Evolutionary conservation across 2,888 invertebrate species (phyloP), one percentile per base, ranked within the genome.

Genomic region (Liopterus haemorrhoidalis): DNA sequence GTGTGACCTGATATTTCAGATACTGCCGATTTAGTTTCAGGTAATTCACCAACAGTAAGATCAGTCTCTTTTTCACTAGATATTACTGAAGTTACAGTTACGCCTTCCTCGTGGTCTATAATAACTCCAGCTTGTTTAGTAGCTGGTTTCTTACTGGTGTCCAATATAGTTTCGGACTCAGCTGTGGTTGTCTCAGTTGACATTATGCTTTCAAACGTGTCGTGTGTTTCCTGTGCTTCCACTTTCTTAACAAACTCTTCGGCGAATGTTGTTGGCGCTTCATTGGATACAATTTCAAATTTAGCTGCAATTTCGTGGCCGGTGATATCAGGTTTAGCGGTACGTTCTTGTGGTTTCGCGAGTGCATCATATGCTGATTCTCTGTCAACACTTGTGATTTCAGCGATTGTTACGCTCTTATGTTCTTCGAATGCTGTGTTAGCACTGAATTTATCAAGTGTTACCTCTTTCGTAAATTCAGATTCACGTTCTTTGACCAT

Each of bases 311-410:
- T 67, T 56, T 70, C 66, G 44, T 70, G 65, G 1, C 70, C 61
- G 27, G 66, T 60, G 24, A 70, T 59, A 49, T 63, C 62, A 12
- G 62, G 48, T 18, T 57, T 53, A 20, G 70, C 70, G 48, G 56
- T 58, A 52, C 66, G 66, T 30, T 50, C 55, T 32, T 55, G 54
- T 21, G 69, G 69, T 53, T 61, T 60, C 11, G 60, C 58, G 5
- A 60, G 52, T 12, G 59, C 60, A 46, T 62, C 55, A 11, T 72
- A 62, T 2, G 56, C 46, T 28, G 63, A 59, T 58, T 73, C 73
- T 41, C 59, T 65, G 57, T 78, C 76, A 54, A 70, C 71, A 31
- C 65, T 59, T 46, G 70, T 66, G 20, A 72, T 62, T 67, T 78
- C 74, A 21, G 66, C 74, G 1, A 77, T 58, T 1, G 63, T 62